These are phyloP conservation scores for Tolypeutes matacus DNA, from an alignment of 2,797 vertebrate species.

Conservation along the genomic window DNA sequence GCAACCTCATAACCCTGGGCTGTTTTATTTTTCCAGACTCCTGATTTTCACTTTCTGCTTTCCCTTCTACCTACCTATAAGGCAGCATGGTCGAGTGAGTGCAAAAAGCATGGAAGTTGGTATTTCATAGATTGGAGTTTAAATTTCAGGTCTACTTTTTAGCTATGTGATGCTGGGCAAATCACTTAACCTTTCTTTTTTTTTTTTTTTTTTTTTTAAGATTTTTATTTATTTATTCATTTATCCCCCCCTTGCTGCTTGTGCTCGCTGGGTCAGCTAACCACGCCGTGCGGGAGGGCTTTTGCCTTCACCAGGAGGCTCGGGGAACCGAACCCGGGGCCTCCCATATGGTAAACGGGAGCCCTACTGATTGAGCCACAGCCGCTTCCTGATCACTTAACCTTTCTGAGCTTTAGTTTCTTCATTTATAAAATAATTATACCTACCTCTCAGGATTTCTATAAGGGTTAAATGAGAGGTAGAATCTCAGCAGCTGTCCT, in stretches of 20 bases:
- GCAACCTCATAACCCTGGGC: neutral
- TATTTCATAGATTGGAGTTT: neutral
- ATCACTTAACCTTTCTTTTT: neutral
- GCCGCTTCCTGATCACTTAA: no score
- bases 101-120: neutral
- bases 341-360: no score
- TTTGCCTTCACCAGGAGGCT: no score
- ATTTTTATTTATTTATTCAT: no score
- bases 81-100: neutral
- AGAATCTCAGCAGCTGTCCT: constrained; percentile 5
- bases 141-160: constrained; percentile 20
- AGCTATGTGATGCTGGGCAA: neutral
- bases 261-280: no score
- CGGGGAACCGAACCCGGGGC: no score
- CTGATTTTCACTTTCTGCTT: neutral
- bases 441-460: neutral
- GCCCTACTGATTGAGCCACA: no score
- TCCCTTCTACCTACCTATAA: neutral
- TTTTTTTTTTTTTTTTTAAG: no score
- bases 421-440: neutral
- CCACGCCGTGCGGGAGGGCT: no score
- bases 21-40: neutral
- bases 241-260: no score
- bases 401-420: neutral
- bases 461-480: constrained; percentile 40